Evolutionary conservation across 2,888 invertebrate species (phyloP).

Genomic region (Koerneria pararmatus): DNA sequence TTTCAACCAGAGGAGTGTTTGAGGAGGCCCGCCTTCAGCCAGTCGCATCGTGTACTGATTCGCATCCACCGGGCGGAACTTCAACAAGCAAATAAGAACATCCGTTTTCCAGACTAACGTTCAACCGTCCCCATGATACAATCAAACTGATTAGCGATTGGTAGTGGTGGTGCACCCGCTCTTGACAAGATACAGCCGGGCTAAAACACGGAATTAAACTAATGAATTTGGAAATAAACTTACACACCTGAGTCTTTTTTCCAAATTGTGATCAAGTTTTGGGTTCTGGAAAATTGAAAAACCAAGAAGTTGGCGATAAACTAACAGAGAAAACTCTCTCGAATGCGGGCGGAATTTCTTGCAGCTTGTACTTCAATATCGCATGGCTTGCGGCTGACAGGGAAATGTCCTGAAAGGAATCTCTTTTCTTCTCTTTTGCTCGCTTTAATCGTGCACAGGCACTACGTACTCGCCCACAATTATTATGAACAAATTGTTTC

Average conservation of each 20-base stretch:
- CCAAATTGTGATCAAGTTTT: too few relatives aligned
- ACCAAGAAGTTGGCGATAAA: too few relatives aligned
- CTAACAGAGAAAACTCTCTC: slow-evolving; percentile 41
- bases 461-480: neutral
- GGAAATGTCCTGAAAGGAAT: slow-evolving; percentile 6
- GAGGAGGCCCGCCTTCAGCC: slow-evolving; percentile 27
- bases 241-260: too few relatives aligned
- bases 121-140: too few relatives aligned
- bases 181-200: too few relatives aligned
- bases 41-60: slow-evolving; percentile 33
- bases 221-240: too few relatives aligned
- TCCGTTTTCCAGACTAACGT: too few relatives aligned
- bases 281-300: too few relatives aligned
- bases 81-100: slow-evolving; percentile 7
- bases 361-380: slow-evolving; percentile 38
- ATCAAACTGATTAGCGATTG: neutral
- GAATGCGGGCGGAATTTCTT: slow-evolving; percentile 42
- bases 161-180: neutral
- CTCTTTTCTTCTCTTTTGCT: too few relatives aligned
- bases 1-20: slow-evolving; percentile 42
- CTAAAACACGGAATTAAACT: too few relatives aligned
- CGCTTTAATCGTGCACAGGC: too few relatives aligned
- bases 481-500: neutral
- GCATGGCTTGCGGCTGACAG: slow-evolving; percentile 21
- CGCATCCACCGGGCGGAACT: slow-evolving; percentile 43